Evolutionary conservation across 2,888 invertebrate species (phyloP).

Genomic region (Carabus problematicus): DNA sequence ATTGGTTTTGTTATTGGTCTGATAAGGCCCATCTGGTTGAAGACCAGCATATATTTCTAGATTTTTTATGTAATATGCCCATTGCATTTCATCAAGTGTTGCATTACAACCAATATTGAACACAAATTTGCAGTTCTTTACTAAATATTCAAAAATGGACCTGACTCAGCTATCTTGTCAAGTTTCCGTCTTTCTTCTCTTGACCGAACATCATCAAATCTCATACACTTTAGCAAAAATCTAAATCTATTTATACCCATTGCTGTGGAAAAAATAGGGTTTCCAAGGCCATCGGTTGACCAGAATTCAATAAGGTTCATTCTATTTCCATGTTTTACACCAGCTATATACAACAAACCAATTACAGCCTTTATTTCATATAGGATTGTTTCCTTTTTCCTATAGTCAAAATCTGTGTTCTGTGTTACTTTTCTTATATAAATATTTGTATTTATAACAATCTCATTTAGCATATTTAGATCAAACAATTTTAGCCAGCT

Average conservation of each 20-base stretch:
- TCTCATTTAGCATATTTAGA: conserved; percentile 35
- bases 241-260: conserved; percentile 34
- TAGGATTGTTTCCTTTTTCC: conserved; percentile 26
- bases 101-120: conserved; percentile 1
- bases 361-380: conserved; percentile 42
- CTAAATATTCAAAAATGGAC: conserved; percentile 2
- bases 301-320: conserved; percentile 36
- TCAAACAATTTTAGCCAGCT: conserved; percentile 25
- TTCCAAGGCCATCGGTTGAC: conserved; percentile 23
- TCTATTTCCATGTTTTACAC: conserved; percentile 29
- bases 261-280: conserved; percentile 15
- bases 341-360: conserved; percentile 43
- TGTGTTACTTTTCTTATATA: conserved; percentile 34
- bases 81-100: conserved; percentile 2
- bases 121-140: conserved; percentile 2
- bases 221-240: conserved; percentile 28
- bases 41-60: conserved; percentile 4
- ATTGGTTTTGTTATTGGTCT: conserved; percentile 3
- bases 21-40: conserved; percentile 18
- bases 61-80: conserved; percentile 2
- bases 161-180: not conserved
- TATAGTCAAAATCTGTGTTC: conserved; percentile 9
- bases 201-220: conserved; percentile 21
- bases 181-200: conserved; percentile 18
- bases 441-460: conserved; percentile 39